Percentiles rank a stretch among this genome's conserved stretches.
Conservation (phyloP, 2,888 invertebrate species). For the Limnephilus marmoratus region DNA sequence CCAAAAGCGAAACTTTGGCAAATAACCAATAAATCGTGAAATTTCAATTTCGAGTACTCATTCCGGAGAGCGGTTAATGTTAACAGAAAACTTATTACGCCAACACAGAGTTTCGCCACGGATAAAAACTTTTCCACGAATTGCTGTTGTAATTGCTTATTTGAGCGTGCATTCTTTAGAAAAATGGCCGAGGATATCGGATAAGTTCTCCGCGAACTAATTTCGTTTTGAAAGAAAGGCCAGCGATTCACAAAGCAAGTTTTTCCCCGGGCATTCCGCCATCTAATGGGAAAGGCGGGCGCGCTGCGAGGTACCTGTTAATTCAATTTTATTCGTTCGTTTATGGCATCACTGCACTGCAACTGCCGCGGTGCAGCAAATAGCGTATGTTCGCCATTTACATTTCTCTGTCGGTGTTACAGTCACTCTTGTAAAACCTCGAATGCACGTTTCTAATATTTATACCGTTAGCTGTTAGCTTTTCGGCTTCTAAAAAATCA, state of each 20-base stretch:
- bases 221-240: conserved; percentile 45
- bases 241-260: conserved; percentile 49
- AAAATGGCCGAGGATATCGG: conserved; percentile 47
- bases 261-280: conserved; percentile 17
- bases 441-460: conserved; percentile 4
- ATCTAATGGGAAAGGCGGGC: not conserved
- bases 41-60: conserved; percentile 41
- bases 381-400: conserved; percentile 43
- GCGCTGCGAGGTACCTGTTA: conserved; percentile 49
- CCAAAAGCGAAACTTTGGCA: conserved; percentile 21
- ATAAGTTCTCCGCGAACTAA: conserved; percentile 42
- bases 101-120: conserved; percentile 23
- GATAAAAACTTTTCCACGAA: conserved; percentile 20
- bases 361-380: conserved; percentile 40
- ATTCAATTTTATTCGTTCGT: conserved; percentile 57
- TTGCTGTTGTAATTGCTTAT: conserved; percentile 44
- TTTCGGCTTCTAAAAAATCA: not conserved
- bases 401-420: conserved; percentile 29
- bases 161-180: conserved; percentile 40
- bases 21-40: conserved; percentile 22
- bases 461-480: conserved; percentile 1
- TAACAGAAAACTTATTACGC: conserved; percentile 38
- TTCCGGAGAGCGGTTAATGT: conserved; percentile 47
- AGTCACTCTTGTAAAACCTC: conserved; percentile 24
- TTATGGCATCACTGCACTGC: conserved; percentile 54